phyloP scores from a whole-genome alignment of 2,113 vertebrate species.

The Rhinolophus ferrumequinum region DNA sequence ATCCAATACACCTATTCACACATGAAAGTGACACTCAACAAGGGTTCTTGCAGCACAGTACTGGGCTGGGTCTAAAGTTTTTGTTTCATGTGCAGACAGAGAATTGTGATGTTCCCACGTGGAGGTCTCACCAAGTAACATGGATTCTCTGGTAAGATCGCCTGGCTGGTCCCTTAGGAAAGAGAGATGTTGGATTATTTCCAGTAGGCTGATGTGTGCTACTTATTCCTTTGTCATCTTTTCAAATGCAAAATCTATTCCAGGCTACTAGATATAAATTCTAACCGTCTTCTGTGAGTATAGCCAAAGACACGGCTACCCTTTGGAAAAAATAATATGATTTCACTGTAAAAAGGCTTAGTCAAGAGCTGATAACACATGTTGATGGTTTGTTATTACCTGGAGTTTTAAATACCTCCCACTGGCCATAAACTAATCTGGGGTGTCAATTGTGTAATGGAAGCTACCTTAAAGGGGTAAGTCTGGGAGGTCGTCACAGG shows the following conservation, averaged over 20 bases:
- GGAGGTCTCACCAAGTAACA: background rate
- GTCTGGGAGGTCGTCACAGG: background rate
- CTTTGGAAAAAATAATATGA: background rate
- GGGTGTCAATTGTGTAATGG: background rate
- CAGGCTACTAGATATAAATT: background rate
- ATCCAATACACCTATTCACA: background rate
- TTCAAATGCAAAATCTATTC: conserved; percentile 28
- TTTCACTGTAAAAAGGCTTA: conserved; percentile 7
- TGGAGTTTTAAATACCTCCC: background rate
- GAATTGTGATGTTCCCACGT: background rate
- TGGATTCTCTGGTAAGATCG: background rate
- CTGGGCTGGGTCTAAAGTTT: background rate
- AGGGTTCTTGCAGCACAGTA: background rate
- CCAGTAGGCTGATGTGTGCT: background rate
- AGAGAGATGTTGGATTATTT: background rate
- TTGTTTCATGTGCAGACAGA: background rate
- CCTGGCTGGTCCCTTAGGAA: background rate
- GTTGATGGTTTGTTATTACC: background rate
- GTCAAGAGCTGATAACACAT: background rate
- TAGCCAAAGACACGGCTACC: background rate
- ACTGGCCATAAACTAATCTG: background rate
- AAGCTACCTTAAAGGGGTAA: background rate
- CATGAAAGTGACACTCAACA: background rate
- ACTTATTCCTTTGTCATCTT: background rate
- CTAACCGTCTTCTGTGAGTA: background rate